Evolutionary conservation across 1,140 invertebrate species (phyloP).

Genomic region (Cherax quadricarinatus): DNA sequence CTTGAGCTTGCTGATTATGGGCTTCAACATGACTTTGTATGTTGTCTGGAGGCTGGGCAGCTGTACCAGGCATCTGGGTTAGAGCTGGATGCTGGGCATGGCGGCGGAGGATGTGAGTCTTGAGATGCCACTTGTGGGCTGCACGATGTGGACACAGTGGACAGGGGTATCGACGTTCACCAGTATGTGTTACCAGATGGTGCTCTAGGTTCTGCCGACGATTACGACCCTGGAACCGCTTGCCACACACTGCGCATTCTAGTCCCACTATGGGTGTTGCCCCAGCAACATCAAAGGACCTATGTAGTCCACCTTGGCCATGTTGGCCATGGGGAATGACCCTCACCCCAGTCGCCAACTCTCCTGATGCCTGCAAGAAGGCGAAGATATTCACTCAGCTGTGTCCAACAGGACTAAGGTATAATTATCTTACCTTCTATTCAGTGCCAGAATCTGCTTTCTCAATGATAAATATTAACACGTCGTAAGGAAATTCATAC

Average conservation of each 20-base stretch:
- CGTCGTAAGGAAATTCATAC: not conserved
- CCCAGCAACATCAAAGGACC: slow-evolving; percentile 64
- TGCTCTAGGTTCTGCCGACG: slow-evolving; percentile 71
- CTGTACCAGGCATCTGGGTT: slow-evolving; percentile 39
- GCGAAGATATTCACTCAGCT: slow-evolving; percentile 69
- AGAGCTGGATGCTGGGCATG: slow-evolving; percentile 68
- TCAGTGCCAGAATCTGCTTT: slow-evolving; percentile 18
- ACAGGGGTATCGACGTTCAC: slow-evolving; percentile 69
- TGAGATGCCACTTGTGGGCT: slow-evolving; percentile 72
- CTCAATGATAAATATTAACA: not conserved
- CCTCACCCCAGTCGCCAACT: slow-evolving; percentile 60
- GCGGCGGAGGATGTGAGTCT: slow-evolving; percentile 67
- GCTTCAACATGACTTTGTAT: slow-evolving; percentile 52
- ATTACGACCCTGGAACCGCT: slow-evolving; percentile 71
- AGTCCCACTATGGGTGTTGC: slow-evolving; percentile 60
- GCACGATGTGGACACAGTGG: slow-evolving; percentile 71
- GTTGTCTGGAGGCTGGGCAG: slow-evolving; percentile 43
- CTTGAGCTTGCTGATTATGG: slow-evolving; percentile 52
- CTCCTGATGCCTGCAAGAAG: slow-evolving; percentile 71
- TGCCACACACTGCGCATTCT: slow-evolving; percentile 70
- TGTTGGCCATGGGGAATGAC: slow-evolving; percentile 45
- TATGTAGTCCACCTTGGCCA: slow-evolving; percentile 62
- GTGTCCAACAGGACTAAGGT: slow-evolving; percentile 50
- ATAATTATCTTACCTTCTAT: slow-evolving; percentile 47
- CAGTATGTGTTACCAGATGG: slow-evolving; percentile 68